Base-by-base conservation (phyloP, 1,140 invertebrate genomes). In the Marisa cornuarietis region DNA sequence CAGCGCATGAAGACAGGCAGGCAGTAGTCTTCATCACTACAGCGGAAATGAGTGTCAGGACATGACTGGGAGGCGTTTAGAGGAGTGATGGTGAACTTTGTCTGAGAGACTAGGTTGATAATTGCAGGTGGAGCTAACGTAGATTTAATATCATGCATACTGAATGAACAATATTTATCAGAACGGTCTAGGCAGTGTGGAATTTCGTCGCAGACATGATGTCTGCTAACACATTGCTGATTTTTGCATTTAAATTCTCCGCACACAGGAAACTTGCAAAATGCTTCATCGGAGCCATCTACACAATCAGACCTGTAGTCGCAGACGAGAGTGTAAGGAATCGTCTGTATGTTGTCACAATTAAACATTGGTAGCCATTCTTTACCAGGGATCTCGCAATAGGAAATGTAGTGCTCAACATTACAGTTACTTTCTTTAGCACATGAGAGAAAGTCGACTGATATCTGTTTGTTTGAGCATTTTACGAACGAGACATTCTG, bases 1-100 rank as follows among this genome's bases (percentile, higher is more conserved):
- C 79, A 80, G 61, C 79, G 74, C 79, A 75, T 76, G 52, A 76
- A 78, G 10, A 78, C 51, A 24, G 76, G 80, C 0, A 78, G 71
- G 24, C 76, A 75, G 52, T 73, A 78, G 22, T 69, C 68, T n/a
- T 78, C 22, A 11, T 22, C 69, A 10, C 18, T 2, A 62, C 79
- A 80, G 31, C 52, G 62, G 26, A 69, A 68, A 62, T 80, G 79
- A 16, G 79, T 80, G 11, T 58, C 62, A 9, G 79, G 72, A 51
- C 79, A 79, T 4, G 5, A 2, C 1, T 24, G 11, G 11, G 26
- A 5, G 14, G 16, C 1, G 10, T 31, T 54, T 52, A 49, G n/a
- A 1, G 31, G 31, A 20, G 20, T 51, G n/a, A 71, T 71, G 14
- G 52, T 7, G 49, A 69, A 76, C 11, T 68, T 54, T 6, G 63